Base-by-base conservation (phyloP, 1,140 invertebrate species). In the Orchestia grillus region DNA sequence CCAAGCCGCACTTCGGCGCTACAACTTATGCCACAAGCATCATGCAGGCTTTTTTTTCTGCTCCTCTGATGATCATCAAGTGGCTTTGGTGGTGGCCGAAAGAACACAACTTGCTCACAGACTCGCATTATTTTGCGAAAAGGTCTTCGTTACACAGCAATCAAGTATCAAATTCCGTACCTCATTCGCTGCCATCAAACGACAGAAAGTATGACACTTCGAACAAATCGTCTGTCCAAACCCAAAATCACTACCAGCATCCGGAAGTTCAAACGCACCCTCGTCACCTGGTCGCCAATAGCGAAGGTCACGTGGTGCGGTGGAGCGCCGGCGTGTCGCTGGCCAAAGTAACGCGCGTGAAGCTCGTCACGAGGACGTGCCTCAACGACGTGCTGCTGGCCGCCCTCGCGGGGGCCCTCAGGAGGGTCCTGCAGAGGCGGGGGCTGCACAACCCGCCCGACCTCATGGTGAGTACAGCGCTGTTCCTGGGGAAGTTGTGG, bases 341-440 rank as follows among this genome's bases (percentile, higher is more conserved):
- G 91, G 97, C 97, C 96, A 97, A 97, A 97, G 97, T 98, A 42
- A 97, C 97, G 87, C 97, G 97, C 19, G 97, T 98, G 44, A 98
- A 97, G 96, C 97, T 98, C 96, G 97, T 98, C 0, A 98, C 98
- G 28, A 96, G 98, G 57, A 98, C 97, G 95, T 97, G 98, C 28
- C 97, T 98, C 44, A 98, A 98, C 97, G 98, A 98, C 96, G 97
- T 98, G 0, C 97, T 98, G 40, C 97, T 98, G 94, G 97, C 98
- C 0, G 97, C 98, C 0, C 96, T 97, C 6, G 97, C 98, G 0
- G 98, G 98, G 40, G 97, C 97, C 91, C 96, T 98, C 45, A 96
- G 98, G 42, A 97, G 96, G n/a, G 97, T 98, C 96, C 97, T 98
- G 88, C 97, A 98, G 96, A 97, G 97, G 88, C 97, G 97, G 94